Evolutionary conservation across 2,888 invertebrate genomes (phyloP), one percentile per base, ranked within the genome.

Genomic region (Drosophila nigricruria): DNA sequence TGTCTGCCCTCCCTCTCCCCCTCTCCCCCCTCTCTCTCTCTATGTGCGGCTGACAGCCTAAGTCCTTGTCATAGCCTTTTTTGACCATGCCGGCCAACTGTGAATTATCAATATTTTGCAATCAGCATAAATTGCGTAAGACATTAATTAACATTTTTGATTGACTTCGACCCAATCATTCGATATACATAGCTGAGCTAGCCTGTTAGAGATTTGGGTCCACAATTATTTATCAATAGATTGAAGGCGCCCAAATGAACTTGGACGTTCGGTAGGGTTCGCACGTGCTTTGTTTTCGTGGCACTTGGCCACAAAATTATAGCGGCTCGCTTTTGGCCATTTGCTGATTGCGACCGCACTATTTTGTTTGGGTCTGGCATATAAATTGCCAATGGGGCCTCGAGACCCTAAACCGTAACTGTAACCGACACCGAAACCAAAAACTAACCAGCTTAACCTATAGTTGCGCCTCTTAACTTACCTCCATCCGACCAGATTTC

Each of bases 271-370:
- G 47, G n/a, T 18, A 3, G 18, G 62, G 30, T 56, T 54, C 65
- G 70, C 65, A 75, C 75, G 75, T 75, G 75, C 75, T 63, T 74
- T 74, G 70, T 74, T 75, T 74, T 65, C 63, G 38, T 52, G 53
- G 38, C 14, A 52, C 53, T 61, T 64, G 67, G 53, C 64, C 72
- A 64, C 67, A 64, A 68, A 68, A 70, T 75, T 76, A 69, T 60
- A 62, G 52, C 49, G 38, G 45, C 23, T 52, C 18, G 40, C 52
- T 40, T 54, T 56, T 68, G 81, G 74, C 82, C 80, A 83, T 83
- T 84, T 83, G 80, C 80, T 85, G 82, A 83, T 83, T 83, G 82
- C 78, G 67, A 73, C 64, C 70, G 67, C 64, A 70, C 64, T 66
- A 70, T 70, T 73, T 77, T 62, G 32, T n/a, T 62, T 56, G 67